Percentiles rank a stretch among this genome's conserved stretches.
Evolutionary conservation across 2,888 invertebrate genomes (phyloP).

Genomic region (Rutpela maculata): DNA sequence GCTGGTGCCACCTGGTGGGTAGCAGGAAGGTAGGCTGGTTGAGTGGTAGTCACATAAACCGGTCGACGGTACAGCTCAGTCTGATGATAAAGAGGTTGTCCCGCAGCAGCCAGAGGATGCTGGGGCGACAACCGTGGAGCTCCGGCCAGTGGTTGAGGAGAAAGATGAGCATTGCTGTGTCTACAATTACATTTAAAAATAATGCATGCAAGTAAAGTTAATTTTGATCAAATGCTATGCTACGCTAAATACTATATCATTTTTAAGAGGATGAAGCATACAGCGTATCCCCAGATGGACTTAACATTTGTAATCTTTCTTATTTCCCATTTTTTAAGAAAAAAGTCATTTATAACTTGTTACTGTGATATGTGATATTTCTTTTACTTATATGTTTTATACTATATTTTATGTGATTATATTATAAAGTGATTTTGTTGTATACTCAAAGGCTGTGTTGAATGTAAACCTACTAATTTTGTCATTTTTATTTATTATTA

Average conservation of each 20-base stretch:
- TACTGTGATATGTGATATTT: no score
- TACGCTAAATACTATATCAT: neutral
- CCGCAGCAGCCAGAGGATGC: slow-evolving; percentile 75
- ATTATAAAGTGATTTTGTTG: no score
- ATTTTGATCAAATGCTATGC: neutral
- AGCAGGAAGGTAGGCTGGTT: slow-evolving; percentile 75
- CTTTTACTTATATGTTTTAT: no score
- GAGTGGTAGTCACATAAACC: slow-evolving; percentile 82
- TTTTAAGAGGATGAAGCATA: no score
- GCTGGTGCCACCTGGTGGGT: slow-evolving; percentile 76
- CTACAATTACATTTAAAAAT: slow-evolving; percentile 58
- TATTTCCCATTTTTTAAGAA: no score
- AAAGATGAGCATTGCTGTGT: slow-evolving; percentile 74
- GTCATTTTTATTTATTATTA: no score
- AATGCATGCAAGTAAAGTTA: slow-evolving; percentile 30
- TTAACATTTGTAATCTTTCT: no score
- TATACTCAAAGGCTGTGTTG: no score
- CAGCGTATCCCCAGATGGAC: no score
- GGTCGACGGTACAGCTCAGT: slow-evolving; percentile 80
- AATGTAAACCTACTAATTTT: no score
- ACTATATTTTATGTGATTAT: no score
- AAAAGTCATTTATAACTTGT: no score
- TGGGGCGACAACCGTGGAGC: slow-evolving; percentile 75
- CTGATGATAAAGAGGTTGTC: slow-evolving; percentile 80
- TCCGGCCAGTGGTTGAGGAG: slow-evolving; percentile 74